Evolutionary conservation across 92 coral and sea anemone genomes (phyloP).

Genomic region (Palythoa caribaeorum): DNA sequence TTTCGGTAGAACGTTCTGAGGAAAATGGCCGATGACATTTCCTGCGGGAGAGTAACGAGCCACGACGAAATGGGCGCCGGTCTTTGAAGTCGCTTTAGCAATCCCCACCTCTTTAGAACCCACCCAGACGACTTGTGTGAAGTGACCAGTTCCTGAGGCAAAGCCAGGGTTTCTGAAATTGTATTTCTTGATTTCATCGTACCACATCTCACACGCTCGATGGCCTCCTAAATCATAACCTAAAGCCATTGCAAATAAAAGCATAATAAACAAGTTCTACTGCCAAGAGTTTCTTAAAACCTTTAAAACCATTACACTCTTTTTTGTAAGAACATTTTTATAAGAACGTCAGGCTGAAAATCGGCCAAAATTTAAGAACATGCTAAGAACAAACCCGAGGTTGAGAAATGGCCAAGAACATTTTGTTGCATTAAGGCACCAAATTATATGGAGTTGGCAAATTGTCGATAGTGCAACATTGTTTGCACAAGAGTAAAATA

Average conservation of each 20-base stretch:
- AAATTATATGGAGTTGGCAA: no score
- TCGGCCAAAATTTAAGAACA: no score
- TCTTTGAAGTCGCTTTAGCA: slow-evolving; percentile 89
- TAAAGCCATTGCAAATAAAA: slow-evolving; percentile 10
- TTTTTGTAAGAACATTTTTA: no score
- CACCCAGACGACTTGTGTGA: slow-evolving; percentile 95
- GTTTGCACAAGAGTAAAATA: no score
- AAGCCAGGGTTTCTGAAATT: slow-evolving; percentile 91
- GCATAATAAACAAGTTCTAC: neutral
- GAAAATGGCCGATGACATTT: slow-evolving; percentile 93
- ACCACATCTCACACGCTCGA: slow-evolving; percentile 99
- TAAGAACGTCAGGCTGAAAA: no score
- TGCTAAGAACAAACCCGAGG: no score
- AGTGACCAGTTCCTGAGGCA: slow-evolving; percentile 96
- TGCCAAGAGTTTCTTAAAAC: no score
- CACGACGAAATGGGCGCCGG: slow-evolving; percentile 96
- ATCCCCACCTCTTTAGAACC: slow-evolving; percentile 90
- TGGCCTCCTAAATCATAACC: slow-evolving; percentile 91
- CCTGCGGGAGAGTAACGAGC: slow-evolving; percentile 97
- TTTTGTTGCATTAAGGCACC: no score
- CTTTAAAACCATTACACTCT: no score
- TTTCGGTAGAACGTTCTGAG: slow-evolving; percentile 87
- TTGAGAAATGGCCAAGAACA: no score
- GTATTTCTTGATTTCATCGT: slow-evolving; percentile 95
- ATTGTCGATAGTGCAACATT: no score